Evolutionary conservation across 2,888 invertebrate species (phyloP), one percentile per base, ranked within the genome.

Genomic region (Pollenia labialis): DNA sequence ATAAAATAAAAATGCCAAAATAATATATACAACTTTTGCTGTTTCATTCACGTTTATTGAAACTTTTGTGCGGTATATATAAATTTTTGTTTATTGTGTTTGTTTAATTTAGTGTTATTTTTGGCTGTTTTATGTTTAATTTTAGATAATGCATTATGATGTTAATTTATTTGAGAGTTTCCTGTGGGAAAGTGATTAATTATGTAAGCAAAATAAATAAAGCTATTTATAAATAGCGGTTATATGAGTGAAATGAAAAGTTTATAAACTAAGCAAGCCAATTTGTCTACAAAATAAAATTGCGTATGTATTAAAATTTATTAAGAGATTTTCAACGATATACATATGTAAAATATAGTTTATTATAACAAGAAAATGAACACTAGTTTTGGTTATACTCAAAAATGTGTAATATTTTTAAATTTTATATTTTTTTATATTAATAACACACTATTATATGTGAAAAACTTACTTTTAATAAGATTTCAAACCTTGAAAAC

Each of bases 111-210:
- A 44, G 23, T 40, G 18, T 66, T 84, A 87, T 84, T 80, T 83
- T 84, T 72, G 75, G 71, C 62, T 81, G 18, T 52, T 32, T 79
- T 54, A 48, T 66, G 52, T 64, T 82, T 87, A 85, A 72, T 60
- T 85, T 62, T 83, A 83, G 82, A 74, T 48, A 84, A 60, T 72
- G 46, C 54, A 81, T 68, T 84, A 72, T 77, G 74, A 84, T 84
- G 84, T 23, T 84, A 81, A 87, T 86, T 87, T 76, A 14, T 77
- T 60, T 42, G 46, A 64, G 71, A 58, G 77, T 75, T 87, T 87
- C 87, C 87, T 84, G 87, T 87, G 56, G 23, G 69, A 69, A 81
- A 74, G 32, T 62, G 40, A 74, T 77, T 48, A 72, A 71, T 62
- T 72, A 66, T 69, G 12, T 23, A 32, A 23, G 66, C 8, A 23